Conservation (phyloP, 2,113 vertebrate species). For the Alaudala cheleensis region DNA sequence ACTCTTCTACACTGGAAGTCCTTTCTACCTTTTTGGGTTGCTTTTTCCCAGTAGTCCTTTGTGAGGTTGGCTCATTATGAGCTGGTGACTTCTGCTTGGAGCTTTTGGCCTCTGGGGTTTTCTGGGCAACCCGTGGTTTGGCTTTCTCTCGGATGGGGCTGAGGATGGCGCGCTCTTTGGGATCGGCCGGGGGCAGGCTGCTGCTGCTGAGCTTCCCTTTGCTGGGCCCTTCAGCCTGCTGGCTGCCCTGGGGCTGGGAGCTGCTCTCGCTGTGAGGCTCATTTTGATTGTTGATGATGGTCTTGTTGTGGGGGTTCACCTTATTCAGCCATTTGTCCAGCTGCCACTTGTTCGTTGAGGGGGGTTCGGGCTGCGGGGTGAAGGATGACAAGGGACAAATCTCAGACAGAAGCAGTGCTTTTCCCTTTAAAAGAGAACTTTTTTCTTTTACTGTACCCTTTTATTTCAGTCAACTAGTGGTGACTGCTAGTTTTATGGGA, state of each 20-base stretch:
- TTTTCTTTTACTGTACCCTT: not conserved
- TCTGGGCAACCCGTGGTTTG: slow-evolving; percentile 86
- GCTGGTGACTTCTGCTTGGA: slow-evolving; percentile 88
- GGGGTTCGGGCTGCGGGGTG: slow-evolving; percentile 86
- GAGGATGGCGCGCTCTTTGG: slow-evolving; percentile 79
- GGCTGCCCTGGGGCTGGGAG: slow-evolving; percentile 74
- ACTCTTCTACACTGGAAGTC: slow-evolving; percentile 84
- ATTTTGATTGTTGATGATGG: slow-evolving; percentile 86
- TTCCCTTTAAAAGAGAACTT: not conserved
- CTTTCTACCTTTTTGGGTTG: slow-evolving; percentile 90
- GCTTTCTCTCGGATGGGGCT: slow-evolving; percentile 88
- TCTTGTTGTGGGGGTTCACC: slow-evolving; percentile 93
- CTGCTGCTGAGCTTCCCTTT: slow-evolving; percentile 80
- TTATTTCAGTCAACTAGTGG: slow-evolving; percentile 45
- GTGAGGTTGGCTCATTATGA: slow-evolving; percentile 80
- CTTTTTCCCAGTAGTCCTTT: slow-evolving; percentile 89
- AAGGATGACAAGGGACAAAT: slow-evolving; percentile 11
- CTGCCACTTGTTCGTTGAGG: slow-evolving; percentile 94
- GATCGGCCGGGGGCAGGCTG: slow-evolving; percentile 67
- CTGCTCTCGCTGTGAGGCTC: slow-evolving; percentile 79
- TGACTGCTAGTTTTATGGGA: slow-evolving; percentile 52
- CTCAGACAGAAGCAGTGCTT: slow-evolving; percentile 13
- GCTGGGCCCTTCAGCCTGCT: slow-evolving; percentile 73
- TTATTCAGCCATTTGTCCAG: slow-evolving; percentile 97
- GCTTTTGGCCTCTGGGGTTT: slow-evolving; percentile 85